These are phyloP conservation scores for Leptosomus discolor DNA, from an alignment of 2,113 vertebrate species.

Conservation along the genomic window DNA sequence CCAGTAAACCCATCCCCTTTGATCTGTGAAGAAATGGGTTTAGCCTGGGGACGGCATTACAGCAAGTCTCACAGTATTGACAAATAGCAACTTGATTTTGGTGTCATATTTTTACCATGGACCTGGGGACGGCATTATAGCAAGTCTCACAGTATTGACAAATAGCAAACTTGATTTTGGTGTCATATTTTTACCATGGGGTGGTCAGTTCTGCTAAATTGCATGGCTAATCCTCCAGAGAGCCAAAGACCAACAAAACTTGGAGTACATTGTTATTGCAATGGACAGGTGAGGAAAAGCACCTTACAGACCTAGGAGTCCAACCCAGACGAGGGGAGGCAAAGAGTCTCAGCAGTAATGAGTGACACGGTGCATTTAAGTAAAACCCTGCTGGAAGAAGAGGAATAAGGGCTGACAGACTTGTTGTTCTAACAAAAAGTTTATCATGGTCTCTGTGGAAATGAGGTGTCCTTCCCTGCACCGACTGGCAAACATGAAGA, in stretches of 20 bases:
- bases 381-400: background rate
- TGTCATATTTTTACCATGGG: background rate
- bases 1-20: background rate
- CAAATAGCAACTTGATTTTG: background rate
- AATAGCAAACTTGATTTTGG: background rate
- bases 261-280: background rate
- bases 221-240: background rate
- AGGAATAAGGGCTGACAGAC: background rate
- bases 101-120: background rate
- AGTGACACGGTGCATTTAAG: background rate
- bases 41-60: background rate
- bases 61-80: background rate
- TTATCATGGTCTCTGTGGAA: background rate
- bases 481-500: background rate
- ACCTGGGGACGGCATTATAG: background rate
- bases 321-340: background rate
- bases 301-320: background rate
- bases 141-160: background rate
- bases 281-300: background rate
- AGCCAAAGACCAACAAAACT: background rate
- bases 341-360: background rate
- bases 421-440: background rate
- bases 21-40: background rate
- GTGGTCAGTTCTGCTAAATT: background rate
- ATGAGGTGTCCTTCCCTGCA: background rate